Evolutionary conservation across 2,797 vertebrate species (phyloP).

Genomic region (Triplophysa bombifrons): DNA sequence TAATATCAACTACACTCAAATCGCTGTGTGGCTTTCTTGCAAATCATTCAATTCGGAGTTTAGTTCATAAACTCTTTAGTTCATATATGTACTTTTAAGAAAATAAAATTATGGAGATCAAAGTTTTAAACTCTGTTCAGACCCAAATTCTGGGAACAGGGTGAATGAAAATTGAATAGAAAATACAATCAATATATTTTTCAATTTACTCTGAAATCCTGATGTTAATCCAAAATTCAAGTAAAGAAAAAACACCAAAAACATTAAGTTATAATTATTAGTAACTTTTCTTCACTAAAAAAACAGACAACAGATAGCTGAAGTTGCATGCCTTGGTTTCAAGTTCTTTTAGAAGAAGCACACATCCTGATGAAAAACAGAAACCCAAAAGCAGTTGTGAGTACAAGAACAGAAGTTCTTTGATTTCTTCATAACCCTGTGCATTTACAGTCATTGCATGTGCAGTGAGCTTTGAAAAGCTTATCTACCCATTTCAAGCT

Average conservation of each 20-base stretch:
- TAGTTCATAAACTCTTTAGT: background rate
- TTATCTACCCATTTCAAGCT: slow-evolving; percentile 72
- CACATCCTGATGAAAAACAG: background rate
- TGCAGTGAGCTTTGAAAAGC: slow-evolving; percentile 69
- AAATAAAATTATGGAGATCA: background rate
- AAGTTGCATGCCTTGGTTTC: background rate
- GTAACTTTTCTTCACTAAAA: background rate
- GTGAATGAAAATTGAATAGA: background rate
- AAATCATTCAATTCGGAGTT: background rate
- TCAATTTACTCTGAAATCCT: background rate
- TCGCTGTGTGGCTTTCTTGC: no score
- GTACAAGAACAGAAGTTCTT: background rate
- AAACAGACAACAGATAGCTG: background rate
- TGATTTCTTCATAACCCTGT: background rate
- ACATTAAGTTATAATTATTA: background rate
- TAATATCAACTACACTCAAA: no score
- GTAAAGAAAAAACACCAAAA: background rate
- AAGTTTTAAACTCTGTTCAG: background rate
- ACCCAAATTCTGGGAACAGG: background rate
- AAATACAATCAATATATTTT: background rate
- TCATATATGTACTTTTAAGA: background rate
- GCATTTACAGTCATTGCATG: slow-evolving; percentile 56
- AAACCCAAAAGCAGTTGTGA: slow-evolving; percentile 12
- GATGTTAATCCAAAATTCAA: background rate
- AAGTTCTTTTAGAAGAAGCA: background rate